These are phyloP conservation scores for Phocides pigmalion DNA, from an alignment of 1,140 invertebrate genomes.

Conservation along the genomic window DNA sequence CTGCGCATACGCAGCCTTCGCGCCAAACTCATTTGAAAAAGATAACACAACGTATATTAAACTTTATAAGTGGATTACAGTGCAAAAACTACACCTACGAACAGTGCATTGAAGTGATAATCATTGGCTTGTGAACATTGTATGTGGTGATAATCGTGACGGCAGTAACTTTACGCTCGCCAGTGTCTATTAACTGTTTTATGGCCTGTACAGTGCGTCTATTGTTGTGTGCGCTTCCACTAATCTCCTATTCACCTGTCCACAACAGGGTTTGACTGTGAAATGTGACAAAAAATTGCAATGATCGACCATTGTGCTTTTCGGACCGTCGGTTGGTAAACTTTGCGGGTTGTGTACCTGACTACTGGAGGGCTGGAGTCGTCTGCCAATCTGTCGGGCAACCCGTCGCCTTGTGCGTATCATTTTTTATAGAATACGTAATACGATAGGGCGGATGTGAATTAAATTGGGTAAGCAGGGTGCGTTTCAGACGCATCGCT, in stretches of 20 bases:
- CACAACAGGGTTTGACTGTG: conserved; percentile 71
- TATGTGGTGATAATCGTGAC: conserved; percentile 45
- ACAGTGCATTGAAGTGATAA: conserved; percentile 45
- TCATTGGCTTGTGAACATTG: conserved; percentile 40
- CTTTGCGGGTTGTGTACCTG: conserved; percentile 77
- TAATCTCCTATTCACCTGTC: conserved; percentile 79
- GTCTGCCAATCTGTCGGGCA: conserved; percentile 59
- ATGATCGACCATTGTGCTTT: conserved; percentile 62
- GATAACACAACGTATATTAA: conserved; percentile 43
- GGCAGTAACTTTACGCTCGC: conserved; percentile 52
- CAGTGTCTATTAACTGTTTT: conserved; percentile 71
- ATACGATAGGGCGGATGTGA: conserved; percentile 79
- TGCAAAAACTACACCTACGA: conserved; percentile 54
- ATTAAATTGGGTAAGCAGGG: conserved; percentile 79
- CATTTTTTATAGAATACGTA: conserved; percentile 67
- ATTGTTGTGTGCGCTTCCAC: conserved; percentile 73
- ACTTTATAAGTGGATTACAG: conserved; percentile 70
- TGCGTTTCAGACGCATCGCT: conserved; percentile 64
- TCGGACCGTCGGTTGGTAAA: conserved; percentile 66
- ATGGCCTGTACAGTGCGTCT: conserved; percentile 71
- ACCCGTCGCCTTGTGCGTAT: conserved; percentile 73
- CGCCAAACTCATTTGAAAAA: conserved; percentile 39
- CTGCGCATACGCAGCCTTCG: conserved; percentile 66
- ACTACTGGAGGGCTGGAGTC: conserved; percentile 60
- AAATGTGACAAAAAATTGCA: conserved; percentile 82